Percentiles rank a stretch among this genome's conserved stretches.
Evolutionary conservation across 2,888 invertebrate species (phyloP).

Genomic region (Troides helena): DNA sequence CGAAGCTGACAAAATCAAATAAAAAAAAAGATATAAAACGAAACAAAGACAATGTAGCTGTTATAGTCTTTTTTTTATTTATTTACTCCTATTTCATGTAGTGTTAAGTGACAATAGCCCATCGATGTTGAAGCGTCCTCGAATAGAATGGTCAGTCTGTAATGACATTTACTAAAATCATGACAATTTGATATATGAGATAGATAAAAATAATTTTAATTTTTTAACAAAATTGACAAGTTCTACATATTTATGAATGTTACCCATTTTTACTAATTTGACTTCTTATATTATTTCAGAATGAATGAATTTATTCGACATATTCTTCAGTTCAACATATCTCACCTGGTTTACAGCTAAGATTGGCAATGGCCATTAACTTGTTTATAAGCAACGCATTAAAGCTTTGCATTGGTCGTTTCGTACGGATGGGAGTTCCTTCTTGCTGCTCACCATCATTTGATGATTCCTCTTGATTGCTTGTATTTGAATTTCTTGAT

Average conservation of each 20-base stretch:
- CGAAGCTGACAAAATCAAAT: constrained; percentile 78
- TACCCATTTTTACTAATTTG: no score
- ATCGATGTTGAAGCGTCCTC: no score
- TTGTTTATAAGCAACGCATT: constrained; percentile 91
- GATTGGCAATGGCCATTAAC: constrained; percentile 89
- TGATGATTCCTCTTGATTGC: constrained; percentile 36
- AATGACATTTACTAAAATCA: no score
- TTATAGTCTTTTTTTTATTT: neutral
- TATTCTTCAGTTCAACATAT: constrained; percentile 30
- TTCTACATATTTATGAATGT: no score
- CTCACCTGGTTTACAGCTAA: constrained; percentile 93
- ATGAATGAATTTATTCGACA: neutral
- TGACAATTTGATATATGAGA: no score
- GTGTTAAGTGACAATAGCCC: no score
- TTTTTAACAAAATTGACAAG: no score
- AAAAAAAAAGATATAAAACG: neutral
- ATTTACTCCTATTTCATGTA: no score
- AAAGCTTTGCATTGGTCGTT: constrained; percentile 82
- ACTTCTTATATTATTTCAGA: no score
- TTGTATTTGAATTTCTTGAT: constrained; percentile 30
- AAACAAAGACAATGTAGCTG: neutral
- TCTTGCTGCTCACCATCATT: constrained; percentile 45
- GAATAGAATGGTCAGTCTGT: no score
- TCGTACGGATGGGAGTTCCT: constrained; percentile 46
- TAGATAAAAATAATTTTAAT: no score